A percentile compares a stretch with the other conserved stretches of the same genome.
Conservation (phyloP, 2,888 invertebrate species). For the Drosophila tanythrix region DNA sequence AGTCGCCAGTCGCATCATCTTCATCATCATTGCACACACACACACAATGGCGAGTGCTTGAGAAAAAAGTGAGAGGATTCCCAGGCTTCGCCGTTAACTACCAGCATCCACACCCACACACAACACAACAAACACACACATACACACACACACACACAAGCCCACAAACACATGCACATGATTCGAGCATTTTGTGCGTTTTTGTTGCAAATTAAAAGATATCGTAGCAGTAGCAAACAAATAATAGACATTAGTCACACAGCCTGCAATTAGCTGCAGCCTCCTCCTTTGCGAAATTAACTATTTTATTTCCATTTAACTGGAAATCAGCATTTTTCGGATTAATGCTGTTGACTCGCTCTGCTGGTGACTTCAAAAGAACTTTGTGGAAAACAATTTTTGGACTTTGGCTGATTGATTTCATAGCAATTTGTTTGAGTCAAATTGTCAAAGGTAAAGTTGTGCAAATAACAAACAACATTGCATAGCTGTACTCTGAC, state of each 20-base stretch:
- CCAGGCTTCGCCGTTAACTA: slow-evolving; percentile 68
- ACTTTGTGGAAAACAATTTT: slow-evolving; percentile 20
- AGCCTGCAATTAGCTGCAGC: slow-evolving; percentile 63
- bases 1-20: slow-evolving; percentile 59
- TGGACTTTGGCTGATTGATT: slow-evolving; percentile 56
- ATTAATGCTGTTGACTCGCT: slow-evolving; percentile 11
- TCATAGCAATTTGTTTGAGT: slow-evolving; percentile 53
- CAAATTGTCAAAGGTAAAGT: slow-evolving; percentile 36
- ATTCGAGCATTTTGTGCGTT: slow-evolving; percentile 69
- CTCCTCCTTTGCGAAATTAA: neutral
- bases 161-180: slow-evolving; percentile 16
- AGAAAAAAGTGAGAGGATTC: slow-evolving; percentile 84
- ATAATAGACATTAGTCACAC: slow-evolving; percentile 42
- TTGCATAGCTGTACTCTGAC: slow-evolving; percentile 30
- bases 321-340: slow-evolving; percentile 34
- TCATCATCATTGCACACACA: slow-evolving; percentile 63
- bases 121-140: slow-evolving; percentile 13
- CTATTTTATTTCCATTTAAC: slow-evolving; percentile 25
- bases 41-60: slow-evolving; percentile 58
- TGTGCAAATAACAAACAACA: slow-evolving; percentile 9
- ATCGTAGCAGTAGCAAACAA: slow-evolving; percentile 41
- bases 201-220: slow-evolving; percentile 79
- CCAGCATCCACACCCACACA: slow-evolving; percentile 54
- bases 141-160: slow-evolving; percentile 9
- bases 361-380: slow-evolving; percentile 3